Evolutionary conservation across 2,113 vertebrate genomes (phyloP), one percentile per base, ranked within the genome.

Genomic region (Miniopterus natalensis): DNA sequence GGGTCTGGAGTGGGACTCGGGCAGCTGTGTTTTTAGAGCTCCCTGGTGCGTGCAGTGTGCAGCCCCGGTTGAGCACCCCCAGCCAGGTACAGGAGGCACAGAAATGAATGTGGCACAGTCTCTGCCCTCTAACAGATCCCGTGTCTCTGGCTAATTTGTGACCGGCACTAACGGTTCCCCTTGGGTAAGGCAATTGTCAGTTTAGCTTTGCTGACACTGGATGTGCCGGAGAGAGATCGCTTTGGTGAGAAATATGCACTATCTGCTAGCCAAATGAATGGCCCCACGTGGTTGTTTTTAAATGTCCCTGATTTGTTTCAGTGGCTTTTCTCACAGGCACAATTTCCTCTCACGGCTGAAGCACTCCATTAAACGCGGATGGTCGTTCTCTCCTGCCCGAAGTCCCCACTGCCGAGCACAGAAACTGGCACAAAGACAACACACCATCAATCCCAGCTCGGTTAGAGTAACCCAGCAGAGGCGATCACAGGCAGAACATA

Each of bases 281-380:
- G 13, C 11, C 68, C 10, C 12, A 0, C 6, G 0, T 6, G 15
- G 63, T 73, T 45, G 49, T 86, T 75, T 94, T 57, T 17, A 55
- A 29, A 63, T 49, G 29, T 57, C 73, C 94, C 57, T 51, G 42
- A 93, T 87, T 84, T 49, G 53, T 87, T 93, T 92, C 92, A 51
- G 47, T 21, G 15, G 53, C 78, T 88, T 84, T 96, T 89, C 57
- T 92, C 87, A 79, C 21, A 88, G 74, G 57, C 79, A 79, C 23
- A 42, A 57, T 80, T 94, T 95, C 81, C 68, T 53, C 59, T 47
- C 65, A 23, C 25, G 71, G 92, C 42, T 59, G 70, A 89, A 59
- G 59, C 71, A 61, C 75, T 29, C 21, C 63, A 61, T 93, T 83
- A 71, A 92, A 92, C 6, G 8, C 40, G 31, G n/a, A 73, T 9